These are phyloP conservation scores for Dipodomys spectabilis DNA, from an alignment of 2,113 vertebrate species.

Conservation along the genomic window DNA sequence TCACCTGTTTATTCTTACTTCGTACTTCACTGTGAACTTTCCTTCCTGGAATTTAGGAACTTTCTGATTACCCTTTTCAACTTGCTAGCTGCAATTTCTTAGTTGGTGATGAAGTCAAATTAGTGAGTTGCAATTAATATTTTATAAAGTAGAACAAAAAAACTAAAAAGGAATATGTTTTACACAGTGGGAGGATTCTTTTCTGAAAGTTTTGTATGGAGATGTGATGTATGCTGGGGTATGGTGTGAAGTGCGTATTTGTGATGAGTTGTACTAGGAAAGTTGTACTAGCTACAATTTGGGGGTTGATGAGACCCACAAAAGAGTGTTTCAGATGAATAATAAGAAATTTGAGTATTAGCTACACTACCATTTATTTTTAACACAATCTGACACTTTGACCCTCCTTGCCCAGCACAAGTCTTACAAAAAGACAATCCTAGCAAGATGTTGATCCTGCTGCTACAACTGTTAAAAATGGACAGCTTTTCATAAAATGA, in stretches of 20 bases:
- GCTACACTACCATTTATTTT: background rate
- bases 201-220: background rate
- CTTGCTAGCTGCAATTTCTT: background rate
- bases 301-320: background rate
- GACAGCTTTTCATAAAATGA: background rate
- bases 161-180: background rate
- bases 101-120: conserved; percentile 26
- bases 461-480: conserved; percentile 18
- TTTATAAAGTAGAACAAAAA: background rate
- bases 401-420: background rate
- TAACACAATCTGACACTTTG: background rate
- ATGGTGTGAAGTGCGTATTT: background rate
- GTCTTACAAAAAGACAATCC: background rate
- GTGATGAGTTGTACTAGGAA: background rate
- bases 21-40: background rate
- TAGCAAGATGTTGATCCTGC: background rate
- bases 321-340: background rate
- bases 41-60: background rate
- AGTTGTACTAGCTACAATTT: conserved; percentile 9
- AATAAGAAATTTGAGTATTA: background rate
- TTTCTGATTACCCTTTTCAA: background rate
- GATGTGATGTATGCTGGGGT: background rate
- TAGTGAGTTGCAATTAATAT: background rate
- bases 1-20: background rate
- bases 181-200: background rate